Conservation (phyloP, 2,797 vertebrate genomes). For the Huso huso region DNA sequence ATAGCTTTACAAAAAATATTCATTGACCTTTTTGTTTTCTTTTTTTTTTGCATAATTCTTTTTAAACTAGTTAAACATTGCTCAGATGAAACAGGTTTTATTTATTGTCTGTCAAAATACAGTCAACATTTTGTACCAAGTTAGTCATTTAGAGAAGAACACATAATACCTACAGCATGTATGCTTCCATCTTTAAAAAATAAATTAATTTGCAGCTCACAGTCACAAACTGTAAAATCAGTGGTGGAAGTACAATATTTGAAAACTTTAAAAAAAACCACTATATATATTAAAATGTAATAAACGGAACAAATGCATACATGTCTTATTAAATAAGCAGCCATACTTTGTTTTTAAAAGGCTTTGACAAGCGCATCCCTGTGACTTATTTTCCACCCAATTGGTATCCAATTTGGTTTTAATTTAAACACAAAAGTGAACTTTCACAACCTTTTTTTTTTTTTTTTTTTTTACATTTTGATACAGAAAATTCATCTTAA, state of each 20-base stretch:
- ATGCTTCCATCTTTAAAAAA: slow-evolving; percentile 48
- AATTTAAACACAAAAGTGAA: too few relatives aligned
- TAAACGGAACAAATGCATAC: too few relatives aligned
- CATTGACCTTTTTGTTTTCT: slow-evolving; percentile 66
- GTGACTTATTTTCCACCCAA: not conserved
- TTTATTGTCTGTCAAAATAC: slow-evolving; percentile 81
- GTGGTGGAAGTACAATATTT: not conserved
- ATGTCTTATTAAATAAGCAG: not conserved
- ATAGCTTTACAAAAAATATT: slow-evolving; percentile 88
- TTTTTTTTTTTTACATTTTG: too few relatives aligned
- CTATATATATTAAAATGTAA: too few relatives aligned
- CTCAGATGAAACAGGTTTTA: slow-evolving; percentile 85
- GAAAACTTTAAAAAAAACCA: not conserved
- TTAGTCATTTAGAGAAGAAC: slow-evolving; percentile 64
- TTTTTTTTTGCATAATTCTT: slow-evolving; percentile 66
- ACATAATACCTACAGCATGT: slow-evolving; percentile 53
- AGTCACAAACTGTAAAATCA: slow-evolving; percentile 27
- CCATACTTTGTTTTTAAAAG: not conserved
- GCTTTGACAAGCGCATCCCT: not conserved
- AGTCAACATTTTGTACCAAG: slow-evolving; percentile 81
- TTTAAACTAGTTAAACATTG: slow-evolving; percentile 97
- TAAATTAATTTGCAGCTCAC: slow-evolving; percentile 50
- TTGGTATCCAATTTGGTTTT: too few relatives aligned
- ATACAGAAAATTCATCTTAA: too few relatives aligned
- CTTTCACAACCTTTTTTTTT: too few relatives aligned